A percentile compares a stretch with the other conserved stretches of the same genome.
Conservation (phyloP, 2,113 vertebrate genomes). For the zebrafish (Danio rerio) region DNA sequence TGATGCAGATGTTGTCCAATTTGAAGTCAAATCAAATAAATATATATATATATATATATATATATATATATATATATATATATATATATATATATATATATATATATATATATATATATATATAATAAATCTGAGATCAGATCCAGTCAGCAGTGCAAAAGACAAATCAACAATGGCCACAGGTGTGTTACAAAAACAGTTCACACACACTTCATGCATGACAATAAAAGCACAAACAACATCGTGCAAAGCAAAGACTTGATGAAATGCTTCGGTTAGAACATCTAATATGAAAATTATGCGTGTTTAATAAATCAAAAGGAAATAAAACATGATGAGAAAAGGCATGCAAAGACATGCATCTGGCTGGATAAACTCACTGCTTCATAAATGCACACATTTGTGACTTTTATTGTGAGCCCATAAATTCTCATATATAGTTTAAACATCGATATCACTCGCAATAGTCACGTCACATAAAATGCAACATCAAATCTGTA, state of each 20-base stretch:
- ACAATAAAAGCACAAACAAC: constrained; percentile 9
- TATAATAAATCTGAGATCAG: not conserved
- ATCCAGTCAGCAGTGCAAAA: constrained; percentile 9
- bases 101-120: too few relatives aligned
- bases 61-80: too few relatives aligned
- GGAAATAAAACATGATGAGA: not conserved
- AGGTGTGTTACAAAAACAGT: constrained; percentile 57
- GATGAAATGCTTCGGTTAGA: constrained; percentile 17
- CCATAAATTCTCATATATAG: too few relatives aligned
- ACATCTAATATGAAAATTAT: not conserved
- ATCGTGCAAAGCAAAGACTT: constrained; percentile 27
- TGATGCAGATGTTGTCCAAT: not conserved
- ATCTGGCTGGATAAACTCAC: too few relatives aligned
- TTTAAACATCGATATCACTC: too few relatives aligned
- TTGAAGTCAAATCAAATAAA: not conserved
- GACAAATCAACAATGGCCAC: constrained; percentile 3
- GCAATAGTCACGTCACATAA: too few relatives aligned
- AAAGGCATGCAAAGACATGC: too few relatives aligned
- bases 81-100: too few relatives aligned
- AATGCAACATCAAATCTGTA: too few relatives aligned
- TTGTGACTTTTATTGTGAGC: too few relatives aligned
- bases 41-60: too few relatives aligned
- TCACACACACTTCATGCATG: constrained; percentile 51
- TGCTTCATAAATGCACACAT: too few relatives aligned
- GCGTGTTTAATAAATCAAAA: not conserved